Evolutionary conservation across 2,888 invertebrate genomes (phyloP), one percentile per base, ranked within the genome.

Genomic region (Aethes cnicana): DNA sequence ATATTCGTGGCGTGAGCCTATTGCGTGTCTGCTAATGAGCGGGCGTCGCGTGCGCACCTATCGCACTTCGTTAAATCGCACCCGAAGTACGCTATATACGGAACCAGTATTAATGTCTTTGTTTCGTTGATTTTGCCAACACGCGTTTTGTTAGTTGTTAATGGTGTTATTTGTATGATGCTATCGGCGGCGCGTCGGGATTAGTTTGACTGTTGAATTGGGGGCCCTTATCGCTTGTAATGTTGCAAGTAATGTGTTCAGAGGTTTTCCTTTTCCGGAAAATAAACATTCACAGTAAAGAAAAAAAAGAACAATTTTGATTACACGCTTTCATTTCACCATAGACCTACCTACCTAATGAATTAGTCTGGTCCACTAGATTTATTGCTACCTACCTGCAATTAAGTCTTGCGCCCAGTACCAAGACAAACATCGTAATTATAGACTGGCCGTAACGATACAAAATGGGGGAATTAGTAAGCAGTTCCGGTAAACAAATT

Each of bases 1-100:
- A 63, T 62, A 61, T 59, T 61, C 59, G 62, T 65, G 66, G 69
- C 68, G 71, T 67, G 57, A 59, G 53, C 57, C 59, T 60, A 43
- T 84, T 81, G 87, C 86, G 85, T 87, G 87, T 66, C 68, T 65
- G 71, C 78, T 86, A 86, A 86, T 85, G 84, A 85, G 80, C 74
- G 67, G 49, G 54, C 71, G 76, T 86, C 84, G 86, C 86, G 84
- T 87, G 87, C 83, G 74, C 76, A 79, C 57, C 74, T 69, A 74
- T 74, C 77, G 73, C 65, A 73, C 76, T 78, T 77, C 77, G 77
- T 78, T 81, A 81, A 74, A 78, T 82, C 75, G 80, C 77, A 70
- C 73, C 79, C 73, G 77, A 62, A 69, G 69, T 78, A 78, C 79
- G 77, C 72, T 69, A 52, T 59, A 54, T 56, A 62, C 55, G 52